phyloP scores from a whole-genome alignment of 2,888 invertebrate species.

The Lycia hirtaria region DNA sequence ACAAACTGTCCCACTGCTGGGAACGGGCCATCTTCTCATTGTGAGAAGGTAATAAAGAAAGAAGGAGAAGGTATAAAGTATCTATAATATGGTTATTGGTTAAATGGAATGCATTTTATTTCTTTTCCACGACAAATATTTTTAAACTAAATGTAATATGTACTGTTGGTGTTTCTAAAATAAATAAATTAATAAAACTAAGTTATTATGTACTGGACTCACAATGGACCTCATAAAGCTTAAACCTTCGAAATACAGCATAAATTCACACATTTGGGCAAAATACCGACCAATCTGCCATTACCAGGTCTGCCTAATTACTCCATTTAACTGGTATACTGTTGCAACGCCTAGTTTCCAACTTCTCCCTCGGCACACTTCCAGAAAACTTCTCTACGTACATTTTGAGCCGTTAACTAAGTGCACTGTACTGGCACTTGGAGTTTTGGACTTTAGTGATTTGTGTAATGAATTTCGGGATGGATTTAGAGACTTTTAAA shows the following conservation, averaged over 20 bases:
- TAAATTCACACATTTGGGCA: constrained; percentile 19
- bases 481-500: constrained; percentile 1
- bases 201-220: too few relatives aligned
- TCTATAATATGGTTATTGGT: too few relatives aligned
- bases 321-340: constrained; percentile 40
- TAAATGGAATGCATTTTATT: too few relatives aligned
- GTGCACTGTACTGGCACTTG: constrained; percentile 24
- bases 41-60: too few relatives aligned
- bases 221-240: not conserved
- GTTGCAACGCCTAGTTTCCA: constrained; percentile 18
- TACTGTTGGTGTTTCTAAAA: too few relatives aligned
- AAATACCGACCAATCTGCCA: constrained; percentile 12
- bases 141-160: too few relatives aligned
- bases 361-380: constrained; percentile 46
- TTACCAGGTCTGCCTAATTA: constrained; percentile 40
- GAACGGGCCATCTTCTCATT: too few relatives aligned
- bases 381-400: constrained; percentile 52
- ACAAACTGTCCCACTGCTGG: too few relatives aligned
- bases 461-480: constrained; percentile 22
- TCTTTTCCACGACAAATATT: too few relatives aligned
- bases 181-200: too few relatives aligned
- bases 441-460: constrained; percentile 33
- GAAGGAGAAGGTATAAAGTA: too few relatives aligned
- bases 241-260: not conserved
- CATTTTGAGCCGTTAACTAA: constrained; percentile 37